These are phyloP conservation scores for Dendrolimus kikuchii DNA, from an alignment of 1,140 invertebrate genomes.

Conservation along the genomic window DNA sequence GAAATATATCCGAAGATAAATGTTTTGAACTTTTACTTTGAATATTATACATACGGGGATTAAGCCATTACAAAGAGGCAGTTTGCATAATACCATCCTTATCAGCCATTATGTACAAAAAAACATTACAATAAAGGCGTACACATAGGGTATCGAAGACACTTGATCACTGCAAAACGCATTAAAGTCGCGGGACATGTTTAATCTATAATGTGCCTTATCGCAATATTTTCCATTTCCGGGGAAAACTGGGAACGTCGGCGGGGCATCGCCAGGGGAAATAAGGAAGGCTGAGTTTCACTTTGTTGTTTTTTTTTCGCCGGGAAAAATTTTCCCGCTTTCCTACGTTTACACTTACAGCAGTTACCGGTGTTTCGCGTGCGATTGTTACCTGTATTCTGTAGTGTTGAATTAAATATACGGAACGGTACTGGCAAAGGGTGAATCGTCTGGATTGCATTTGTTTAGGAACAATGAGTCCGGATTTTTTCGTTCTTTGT, in stretches of 20 bases:
- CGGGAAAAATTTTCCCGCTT: slow-evolving; percentile 54
- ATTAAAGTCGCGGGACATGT: slow-evolving; percentile 51
- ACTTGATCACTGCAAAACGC: slow-evolving; percentile 43
- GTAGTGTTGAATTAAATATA: slow-evolving; percentile 64
- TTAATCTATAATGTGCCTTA: slow-evolving; percentile 71
- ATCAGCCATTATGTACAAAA: slow-evolving; percentile 47
- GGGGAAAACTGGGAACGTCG: slow-evolving; percentile 51
- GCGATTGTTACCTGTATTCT: slow-evolving; percentile 63
- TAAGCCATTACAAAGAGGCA: slow-evolving; percentile 8
- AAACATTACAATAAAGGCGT: slow-evolving; percentile 40
- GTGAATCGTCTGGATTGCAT: slow-evolving; percentile 65
- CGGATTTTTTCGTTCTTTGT: slow-evolving; percentile 37
- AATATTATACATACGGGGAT: too few species aligned
- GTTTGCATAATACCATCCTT: slow-evolving; percentile 41
- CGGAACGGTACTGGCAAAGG: slow-evolving; percentile 39
- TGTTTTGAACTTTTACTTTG: too few species aligned
- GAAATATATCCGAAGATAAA: too few species aligned
- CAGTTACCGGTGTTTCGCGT: slow-evolving; percentile 54
- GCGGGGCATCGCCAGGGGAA: slow-evolving; percentile 63
- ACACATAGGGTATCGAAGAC: slow-evolving; percentile 31
- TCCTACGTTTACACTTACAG: slow-evolving; percentile 69
- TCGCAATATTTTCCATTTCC: slow-evolving; percentile 71
- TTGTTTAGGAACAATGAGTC: slow-evolving; percentile 55
- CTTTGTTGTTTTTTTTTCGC: slow-evolving; percentile 58
- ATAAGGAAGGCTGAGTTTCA: slow-evolving; percentile 68